Evolutionary conservation across 2,797 vertebrate species (phyloP).

Genomic region (Decapterus maruadsi): DNA sequence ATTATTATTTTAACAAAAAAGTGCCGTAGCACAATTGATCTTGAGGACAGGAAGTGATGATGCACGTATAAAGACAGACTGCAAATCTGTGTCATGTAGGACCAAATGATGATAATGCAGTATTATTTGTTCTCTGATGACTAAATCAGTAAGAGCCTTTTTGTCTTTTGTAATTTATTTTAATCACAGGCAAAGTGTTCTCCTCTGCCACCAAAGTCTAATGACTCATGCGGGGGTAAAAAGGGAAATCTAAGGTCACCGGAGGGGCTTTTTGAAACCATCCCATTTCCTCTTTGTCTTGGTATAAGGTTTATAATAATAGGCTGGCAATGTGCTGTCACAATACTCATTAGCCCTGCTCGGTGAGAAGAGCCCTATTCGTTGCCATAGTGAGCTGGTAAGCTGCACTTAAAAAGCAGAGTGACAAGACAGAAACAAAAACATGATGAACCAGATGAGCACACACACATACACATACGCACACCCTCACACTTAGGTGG

Average conservation of each 20-base stretch:
- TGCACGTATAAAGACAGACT: background rate
- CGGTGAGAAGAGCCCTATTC: slow-evolving; percentile 67
- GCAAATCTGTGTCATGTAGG: background rate
- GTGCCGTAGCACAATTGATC: background rate
- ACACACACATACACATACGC: slow-evolving; percentile 33
- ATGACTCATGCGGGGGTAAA: background rate
- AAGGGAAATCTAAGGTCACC: slow-evolving; percentile 40
- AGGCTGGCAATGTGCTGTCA: slow-evolving; percentile 61
- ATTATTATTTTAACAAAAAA: background rate
- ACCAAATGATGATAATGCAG: no score
- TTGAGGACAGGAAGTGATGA: background rate
- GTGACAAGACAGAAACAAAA: slow-evolving; percentile 78
- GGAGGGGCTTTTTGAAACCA: slow-evolving; percentile 30
- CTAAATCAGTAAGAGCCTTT: background rate
- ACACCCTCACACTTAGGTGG: slow-evolving; percentile 62
- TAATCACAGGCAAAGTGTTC: background rate
- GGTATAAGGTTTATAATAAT: slow-evolving; percentile 60
- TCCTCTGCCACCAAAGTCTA: slow-evolving; percentile 6
- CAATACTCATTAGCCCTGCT: slow-evolving; percentile 77
- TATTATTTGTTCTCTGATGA: background rate
- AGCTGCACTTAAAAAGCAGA: slow-evolving; percentile 81
- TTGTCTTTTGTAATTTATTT: slow-evolving; percentile 17
- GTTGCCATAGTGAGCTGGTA: slow-evolving; percentile 92
- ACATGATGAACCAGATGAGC: slow-evolving; percentile 58
- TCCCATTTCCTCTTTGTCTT: slow-evolving; percentile 44